Percentiles rank a stretch among this genome's conserved stretches.
Evolutionary conservation across 2,888 invertebrate species (phyloP).

Genomic region (Pyrrhia umbra): DNA sequence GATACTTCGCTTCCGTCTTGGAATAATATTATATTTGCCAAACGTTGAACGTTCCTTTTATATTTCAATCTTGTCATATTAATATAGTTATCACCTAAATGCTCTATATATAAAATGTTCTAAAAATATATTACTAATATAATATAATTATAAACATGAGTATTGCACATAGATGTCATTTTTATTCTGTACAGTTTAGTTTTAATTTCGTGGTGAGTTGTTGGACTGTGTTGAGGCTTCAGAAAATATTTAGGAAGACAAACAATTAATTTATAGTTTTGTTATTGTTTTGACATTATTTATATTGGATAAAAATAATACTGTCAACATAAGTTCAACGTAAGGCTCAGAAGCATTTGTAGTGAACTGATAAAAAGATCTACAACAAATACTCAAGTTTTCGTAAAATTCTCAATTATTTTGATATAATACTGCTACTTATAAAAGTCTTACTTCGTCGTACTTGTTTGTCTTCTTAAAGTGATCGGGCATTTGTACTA

Average conservation of each 20-base stretch:
- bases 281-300: too few species aligned
- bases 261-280: conserved; percentile 21
- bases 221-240: conserved; percentile 22
- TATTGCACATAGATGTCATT: conserved; percentile 51
- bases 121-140: conserved; percentile 43
- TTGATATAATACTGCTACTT: not conserved
- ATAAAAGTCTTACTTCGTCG: too few species aligned
- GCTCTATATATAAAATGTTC: conserved; percentile 32
- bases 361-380: not conserved
- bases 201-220: conserved; percentile 41
- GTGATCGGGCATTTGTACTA: conserved; percentile 1
- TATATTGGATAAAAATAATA: too few species aligned
- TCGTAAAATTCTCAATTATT: not conserved
- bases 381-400: conserved; percentile 3
- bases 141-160: conserved; percentile 37
- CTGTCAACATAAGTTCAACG: too few species aligned
- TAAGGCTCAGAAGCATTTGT: too few species aligned
- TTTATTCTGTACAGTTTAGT: conserved; percentile 57
- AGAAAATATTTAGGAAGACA: conserved; percentile 23
- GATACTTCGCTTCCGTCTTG: conserved; percentile 42
- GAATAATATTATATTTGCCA: conserved; percentile 51
- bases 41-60: conserved; percentile 56
- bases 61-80: conserved; percentile 51
- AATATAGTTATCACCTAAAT: conserved; percentile 33
- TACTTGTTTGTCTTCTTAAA: conserved; percentile 45